Evolutionary conservation across 2,888 invertebrate species (phyloP).

Genomic region (Frankliniella fusca): DNA sequence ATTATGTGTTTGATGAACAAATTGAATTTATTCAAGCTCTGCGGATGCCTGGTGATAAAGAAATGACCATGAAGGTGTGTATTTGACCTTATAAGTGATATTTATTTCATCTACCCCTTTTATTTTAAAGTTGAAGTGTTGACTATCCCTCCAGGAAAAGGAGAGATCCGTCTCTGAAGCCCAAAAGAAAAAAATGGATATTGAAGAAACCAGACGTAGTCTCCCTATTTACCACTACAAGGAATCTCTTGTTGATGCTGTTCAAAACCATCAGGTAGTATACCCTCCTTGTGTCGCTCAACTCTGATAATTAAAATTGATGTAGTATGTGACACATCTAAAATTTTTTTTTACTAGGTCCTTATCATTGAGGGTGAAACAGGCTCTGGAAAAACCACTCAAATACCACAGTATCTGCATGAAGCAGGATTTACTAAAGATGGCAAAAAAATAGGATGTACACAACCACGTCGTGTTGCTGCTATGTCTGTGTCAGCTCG

Average conservation of each 20-base stretch:
- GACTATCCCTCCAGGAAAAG: slow-evolving; percentile 44
- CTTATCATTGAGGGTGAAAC: slow-evolving; percentile 98
- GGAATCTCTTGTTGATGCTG: slow-evolving; percentile 82
- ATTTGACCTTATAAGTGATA: not conserved
- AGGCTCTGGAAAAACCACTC: slow-evolving; percentile 98
- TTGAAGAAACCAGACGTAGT: slow-evolving; percentile 87
- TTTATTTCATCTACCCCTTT: not conserved
- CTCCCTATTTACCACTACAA: slow-evolving; percentile 92
- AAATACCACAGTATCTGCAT: slow-evolving; percentile 95
- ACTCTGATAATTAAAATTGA: not conserved
- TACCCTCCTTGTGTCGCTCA: not conserved
- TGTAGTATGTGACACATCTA: not conserved
- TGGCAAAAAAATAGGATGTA: slow-evolving; percentile 90
- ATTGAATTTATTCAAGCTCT: slow-evolving; percentile 95
- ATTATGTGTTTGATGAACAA: slow-evolving; percentile 89
- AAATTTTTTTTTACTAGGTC: slow-evolving; percentile 51
- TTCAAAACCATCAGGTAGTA: slow-evolving; percentile 73
- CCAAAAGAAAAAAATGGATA: slow-evolving; percentile 69
- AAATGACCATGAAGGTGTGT: slow-evolving; percentile 42
- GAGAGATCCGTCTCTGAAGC: slow-evolving; percentile 61
- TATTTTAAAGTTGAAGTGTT: slow-evolving; percentile 27
- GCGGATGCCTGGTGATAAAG: slow-evolving; percentile 68
- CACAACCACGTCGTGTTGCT: slow-evolving; percentile 94
- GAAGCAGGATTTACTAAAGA: slow-evolving; percentile 85
- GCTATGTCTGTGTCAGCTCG: slow-evolving; percentile 99